Percentiles rank a stretch among this genome's conserved stretches.
phyloP scores from a whole-genome alignment of 1,140 invertebrate genomes.

The Sitobion miscanthi region DNA sequence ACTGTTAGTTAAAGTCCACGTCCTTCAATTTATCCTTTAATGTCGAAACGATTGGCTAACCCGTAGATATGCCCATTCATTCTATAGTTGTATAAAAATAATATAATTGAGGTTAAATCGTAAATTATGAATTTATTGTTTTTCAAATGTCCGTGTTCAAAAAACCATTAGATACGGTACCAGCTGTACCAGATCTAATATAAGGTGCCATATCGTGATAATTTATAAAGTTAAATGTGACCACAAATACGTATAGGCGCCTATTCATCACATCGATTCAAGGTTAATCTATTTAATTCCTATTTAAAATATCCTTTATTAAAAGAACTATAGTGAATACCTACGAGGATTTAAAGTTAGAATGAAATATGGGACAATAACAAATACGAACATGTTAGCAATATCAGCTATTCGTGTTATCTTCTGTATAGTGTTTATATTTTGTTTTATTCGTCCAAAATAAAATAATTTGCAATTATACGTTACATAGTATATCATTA shows the following conservation, averaged over 20 bases:
- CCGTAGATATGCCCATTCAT: background rate
- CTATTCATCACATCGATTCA: background rate
- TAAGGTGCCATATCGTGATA: background rate
- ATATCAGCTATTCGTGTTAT: background rate
- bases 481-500: background rate
- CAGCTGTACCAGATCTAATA: background rate
- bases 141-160: conserved; percentile 9
- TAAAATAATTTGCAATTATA: background rate
- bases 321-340: background rate
- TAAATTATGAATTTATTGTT: background rate
- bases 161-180: conserved; percentile 7
- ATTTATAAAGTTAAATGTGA: background rate
- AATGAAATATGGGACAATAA: background rate
- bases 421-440: no score
- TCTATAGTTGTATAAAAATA: background rate
- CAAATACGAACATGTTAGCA: background rate
- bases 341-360: background rate
- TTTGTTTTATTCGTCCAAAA: background rate
- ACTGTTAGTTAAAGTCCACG: background rate
- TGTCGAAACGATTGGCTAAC: background rate
- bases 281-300: background rate
- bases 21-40: background rate
- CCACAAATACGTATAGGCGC: background rate
- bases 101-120: background rate
- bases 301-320: background rate